Base-by-base conservation (phyloP, 2,797 vertebrate genomes). In the Pyrrhura leucotis region DNA sequence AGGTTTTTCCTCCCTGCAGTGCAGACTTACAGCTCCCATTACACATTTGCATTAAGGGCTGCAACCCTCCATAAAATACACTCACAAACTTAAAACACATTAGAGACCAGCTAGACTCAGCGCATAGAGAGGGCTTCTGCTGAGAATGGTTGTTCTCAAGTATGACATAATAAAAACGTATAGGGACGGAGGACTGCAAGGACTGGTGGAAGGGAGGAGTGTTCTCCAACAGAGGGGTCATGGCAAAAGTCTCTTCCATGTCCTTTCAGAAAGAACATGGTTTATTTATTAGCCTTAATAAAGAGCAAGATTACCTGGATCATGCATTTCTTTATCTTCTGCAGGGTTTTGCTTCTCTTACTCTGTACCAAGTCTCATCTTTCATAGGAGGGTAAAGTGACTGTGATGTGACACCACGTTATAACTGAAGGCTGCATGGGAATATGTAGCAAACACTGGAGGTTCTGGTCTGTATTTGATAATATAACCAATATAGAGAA, bases 1-100 rank as follows among this genome's bases (percentile, higher is more conserved):
- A 95, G 94, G 85, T 96, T 89, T 96, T 89, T 91, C 75, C 63
- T 94, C 89, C 86, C 95, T 82, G 93, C 93, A 74, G 88, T 39
- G 47, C 92, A 93, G 89, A 61, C 83, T 85, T 95, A 93, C 54
- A 94, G 13, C 91, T 95, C 83, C 88, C 87, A 85, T 95, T 96
- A 94, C 67, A 31, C 66, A 85, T 93, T 83, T 94, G 89, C 90
- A 95, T 95, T 79, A 91, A 93, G 89, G 88, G 83, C 85, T 92
- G 88, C 90, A 96, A 89, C 79, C 84, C 71, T 80, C 86, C 88
- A 87, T 96, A 94, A 96, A 96, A 95, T 56, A 78, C 33, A 20
- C 61, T 90, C 77, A 71, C 92, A 88, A 94, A 96, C 94, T 95
- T 94, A 91, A 93, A 94, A 89, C 61, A 79, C 91, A 53, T 95